Conservation (phyloP, 2,888 invertebrate genomes). For the Drosophila falleni region DNA sequence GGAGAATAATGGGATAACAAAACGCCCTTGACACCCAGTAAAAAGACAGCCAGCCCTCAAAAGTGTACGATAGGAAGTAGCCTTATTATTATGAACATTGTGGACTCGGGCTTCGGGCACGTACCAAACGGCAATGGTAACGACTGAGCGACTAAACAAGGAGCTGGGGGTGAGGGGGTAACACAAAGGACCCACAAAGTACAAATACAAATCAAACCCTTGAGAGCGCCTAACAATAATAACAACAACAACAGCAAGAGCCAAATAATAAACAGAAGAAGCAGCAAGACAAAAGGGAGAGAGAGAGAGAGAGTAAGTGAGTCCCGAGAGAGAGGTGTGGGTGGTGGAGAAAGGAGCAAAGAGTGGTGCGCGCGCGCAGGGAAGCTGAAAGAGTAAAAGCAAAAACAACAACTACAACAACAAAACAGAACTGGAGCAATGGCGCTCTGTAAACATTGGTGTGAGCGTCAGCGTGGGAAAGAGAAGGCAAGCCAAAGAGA, state of each 20-base stretch:
- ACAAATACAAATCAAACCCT: slow-evolving; percentile 79
- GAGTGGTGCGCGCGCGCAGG: slow-evolving; percentile 41
- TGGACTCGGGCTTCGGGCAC: slow-evolving; percentile 65
- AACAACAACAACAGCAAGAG: slow-evolving; percentile 32
- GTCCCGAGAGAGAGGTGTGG: slow-evolving; percentile 12
- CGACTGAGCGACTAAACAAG: background rate
- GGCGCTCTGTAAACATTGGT: slow-evolving; percentile 66
- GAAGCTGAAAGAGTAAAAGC: slow-evolving; percentile 22
- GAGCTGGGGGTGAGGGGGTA: background rate
- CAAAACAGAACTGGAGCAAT: slow-evolving; percentile 63
- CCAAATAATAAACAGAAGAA: slow-evolving; percentile 69
- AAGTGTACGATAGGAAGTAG: slow-evolving; percentile 70
- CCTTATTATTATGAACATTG: slow-evolving; percentile 81
- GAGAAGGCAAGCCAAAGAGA: slow-evolving; percentile 24
- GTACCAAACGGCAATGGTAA: slow-evolving; percentile 65
- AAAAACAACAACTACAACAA: slow-evolving; percentile 34
- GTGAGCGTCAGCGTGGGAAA: slow-evolving; percentile 28
- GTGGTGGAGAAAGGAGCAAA: background rate
- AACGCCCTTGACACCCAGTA: slow-evolving; percentile 85
- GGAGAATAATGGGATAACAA: slow-evolving; percentile 84
- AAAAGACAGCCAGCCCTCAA: slow-evolving; percentile 81
- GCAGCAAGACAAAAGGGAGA: slow-evolving; percentile 7
- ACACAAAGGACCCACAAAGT: slow-evolving; percentile 70
- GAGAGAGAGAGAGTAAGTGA: slow-evolving; percentile 1
- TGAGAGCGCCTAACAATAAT: slow-evolving; percentile 63